A percentile compares a stretch with the other conserved stretches of the same genome.
Conservation (phyloP, 2,797 vertebrate species). For the Knipowitschia caucasica region DNA sequence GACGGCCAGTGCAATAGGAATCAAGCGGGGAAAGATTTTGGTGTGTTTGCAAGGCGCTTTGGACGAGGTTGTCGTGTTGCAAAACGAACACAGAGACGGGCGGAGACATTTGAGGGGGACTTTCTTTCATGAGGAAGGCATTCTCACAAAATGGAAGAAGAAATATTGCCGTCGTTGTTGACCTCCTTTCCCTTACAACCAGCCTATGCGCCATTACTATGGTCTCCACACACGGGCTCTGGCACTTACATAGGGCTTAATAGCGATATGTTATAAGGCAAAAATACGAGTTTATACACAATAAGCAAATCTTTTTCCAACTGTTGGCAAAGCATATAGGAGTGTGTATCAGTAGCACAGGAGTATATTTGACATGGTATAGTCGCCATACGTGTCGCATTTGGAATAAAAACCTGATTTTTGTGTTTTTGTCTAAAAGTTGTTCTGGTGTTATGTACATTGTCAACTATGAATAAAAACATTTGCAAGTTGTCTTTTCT, state of each 20-base stretch:
- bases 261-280: slow-evolving; percentile 13
- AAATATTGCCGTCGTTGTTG: slow-evolving; percentile 86
- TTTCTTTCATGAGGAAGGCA: slow-evolving; percentile 88
- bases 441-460: slow-evolving; percentile 29
- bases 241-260: slow-evolving; percentile 52
- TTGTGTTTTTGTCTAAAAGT: slow-evolving; percentile 49
- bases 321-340: slow-evolving; percentile 13
- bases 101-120: slow-evolving; percentile 84
- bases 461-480: not conserved
- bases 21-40: slow-evolving; percentile 72
- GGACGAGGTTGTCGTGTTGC: slow-evolving; percentile 64
- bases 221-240: slow-evolving; percentile 54
- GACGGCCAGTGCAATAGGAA: slow-evolving; percentile 75
- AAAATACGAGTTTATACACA: slow-evolving; percentile 24
- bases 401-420: slow-evolving; percentile 54
- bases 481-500: slow-evolving; percentile 2
- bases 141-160: slow-evolving; percentile 92
- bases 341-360: not conserved
- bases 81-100: slow-evolving; percentile 75
- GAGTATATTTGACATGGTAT: not conserved
- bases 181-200: slow-evolving; percentile 83
- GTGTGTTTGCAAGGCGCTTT: slow-evolving; percentile 64
- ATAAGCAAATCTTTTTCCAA: slow-evolving; percentile 10
- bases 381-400: slow-evolving; percentile 34
- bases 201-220: slow-evolving; percentile 82